phyloP scores from a whole-genome alignment of 2,888 invertebrate species.

The Aleiodes alternator region DNA sequence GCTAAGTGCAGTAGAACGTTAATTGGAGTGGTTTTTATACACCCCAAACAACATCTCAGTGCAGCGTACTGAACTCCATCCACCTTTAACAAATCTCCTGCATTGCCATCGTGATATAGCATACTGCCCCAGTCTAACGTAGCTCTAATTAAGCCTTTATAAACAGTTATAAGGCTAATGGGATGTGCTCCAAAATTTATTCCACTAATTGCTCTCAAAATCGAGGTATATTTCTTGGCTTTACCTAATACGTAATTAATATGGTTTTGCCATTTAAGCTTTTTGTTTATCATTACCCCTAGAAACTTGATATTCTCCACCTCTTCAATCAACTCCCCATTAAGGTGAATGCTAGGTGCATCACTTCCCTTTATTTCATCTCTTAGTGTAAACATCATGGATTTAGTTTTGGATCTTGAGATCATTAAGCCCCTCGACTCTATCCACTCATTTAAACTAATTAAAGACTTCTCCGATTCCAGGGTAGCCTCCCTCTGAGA shows the following conservation, averaged over 20 bases:
- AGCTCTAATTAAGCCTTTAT: neutral
- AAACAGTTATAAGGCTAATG: neutral
- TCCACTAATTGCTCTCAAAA: conserved; percentile 10
- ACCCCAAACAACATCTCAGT: conserved; percentile 10
- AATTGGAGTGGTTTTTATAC: conserved; percentile 34
- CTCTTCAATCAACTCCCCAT: neutral
- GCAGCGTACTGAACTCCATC: conserved; percentile 39
- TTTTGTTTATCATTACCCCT: neutral
- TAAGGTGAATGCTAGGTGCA: neutral
- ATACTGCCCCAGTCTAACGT: neutral
- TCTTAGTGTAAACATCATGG: neutral
- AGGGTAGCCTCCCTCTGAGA: neutral
- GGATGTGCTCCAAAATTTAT: neutral
- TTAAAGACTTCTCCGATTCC: neutral
- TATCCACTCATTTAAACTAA: neutral
- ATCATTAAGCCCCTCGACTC: neutral
- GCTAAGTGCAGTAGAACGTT: conserved; percentile 29
- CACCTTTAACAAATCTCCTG: neutral
- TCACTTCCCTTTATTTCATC: neutral
- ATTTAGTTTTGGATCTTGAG: neutral
- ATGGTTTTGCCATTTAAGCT: neutral
- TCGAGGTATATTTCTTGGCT: neutral
- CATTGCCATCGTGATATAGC: neutral
- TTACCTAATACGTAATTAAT: neutral
- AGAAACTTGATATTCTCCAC: neutral